Evolutionary conservation across 2,113 vertebrate species (phyloP), one percentile per base, ranked within the genome.

Genomic region (Poecilia latipinna): DNA sequence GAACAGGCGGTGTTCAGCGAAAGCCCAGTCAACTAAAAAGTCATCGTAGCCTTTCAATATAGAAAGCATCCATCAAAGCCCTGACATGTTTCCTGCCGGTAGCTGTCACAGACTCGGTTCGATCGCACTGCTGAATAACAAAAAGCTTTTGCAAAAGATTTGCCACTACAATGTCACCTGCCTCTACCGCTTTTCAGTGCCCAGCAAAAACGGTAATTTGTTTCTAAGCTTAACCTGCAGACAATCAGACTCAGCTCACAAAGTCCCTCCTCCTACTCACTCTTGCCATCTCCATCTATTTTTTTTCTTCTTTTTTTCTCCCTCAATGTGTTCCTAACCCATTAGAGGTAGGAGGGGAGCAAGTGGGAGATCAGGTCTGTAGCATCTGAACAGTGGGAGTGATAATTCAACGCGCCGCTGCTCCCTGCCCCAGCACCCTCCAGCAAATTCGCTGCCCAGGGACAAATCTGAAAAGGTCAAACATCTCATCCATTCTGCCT

Each of bases 381-480:
- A 66, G 78, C 82, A 62, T 88, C 87, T 89, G 84, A 88, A 91
- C 88, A 89, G 86, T 74, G 83, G 79, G 84, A 84, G 88, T 83
- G 89, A 92, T 94, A 93, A 94, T 92, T 93, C 89, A 87, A 90
- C 68, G 81, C 89, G 78, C 82, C 44, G 79, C 85, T 91, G 86
- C 83, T 88, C 80, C 68, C 82, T 90, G 78, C 85, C 80, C 71
- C 7, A 70, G 73, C 83, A 83, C 90, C 91, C 89, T 90, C 77
- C 68, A 88, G 93, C 88, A 93, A 88, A 94, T 92, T 91, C 88
- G 86, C 89, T 84, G 89, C 85, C 88, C 79, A 77, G 91, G 91
- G 89, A 93, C 86, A 77, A 84, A 86, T 90, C 82, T 79, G 89
- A 87, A 92, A 93, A 94, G 93, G 93, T 93, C 92, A 93, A 88